Percentiles rank a stretch among this genome's conserved stretches.
These are phyloP conservation scores for Rugalucina vietnamica DNA, from an alignment of 2,888 invertebrate genomes.

Conservation along the genomic window DNA sequence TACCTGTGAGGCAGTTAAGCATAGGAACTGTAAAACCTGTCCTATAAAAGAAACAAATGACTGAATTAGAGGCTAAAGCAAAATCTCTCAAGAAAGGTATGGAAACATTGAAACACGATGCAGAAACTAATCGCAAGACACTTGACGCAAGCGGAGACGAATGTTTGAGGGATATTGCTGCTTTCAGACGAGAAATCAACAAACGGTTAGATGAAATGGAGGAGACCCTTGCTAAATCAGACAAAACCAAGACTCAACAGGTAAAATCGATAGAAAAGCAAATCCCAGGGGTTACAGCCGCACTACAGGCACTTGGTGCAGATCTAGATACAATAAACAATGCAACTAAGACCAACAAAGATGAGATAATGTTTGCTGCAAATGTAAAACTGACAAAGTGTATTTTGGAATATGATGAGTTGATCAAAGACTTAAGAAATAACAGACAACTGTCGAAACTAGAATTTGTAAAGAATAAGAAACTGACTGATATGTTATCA, in stretches of 20 bases:
- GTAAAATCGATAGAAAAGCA: neutral
- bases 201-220: neutral
- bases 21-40: no score
- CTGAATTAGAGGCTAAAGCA: no score
- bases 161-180: neutral
- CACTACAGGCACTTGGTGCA: neutral
- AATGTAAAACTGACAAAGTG: neutral
- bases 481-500: no score
- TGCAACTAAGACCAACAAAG: neutral
- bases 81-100: no score
- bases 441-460: no score
- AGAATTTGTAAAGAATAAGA: no score
- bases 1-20: no score
- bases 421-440: neutral
- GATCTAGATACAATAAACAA: neutral
- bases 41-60: no score
- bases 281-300: neutral
- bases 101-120: no score
- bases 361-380: neutral
- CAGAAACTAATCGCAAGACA: no score
- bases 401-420: neutral
- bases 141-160: no score
- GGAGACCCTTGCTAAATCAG: neutral
- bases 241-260: neutral
- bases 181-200: neutral